Conservation (phyloP, 2,888 invertebrate genomes). For the Actias luna region DNA sequence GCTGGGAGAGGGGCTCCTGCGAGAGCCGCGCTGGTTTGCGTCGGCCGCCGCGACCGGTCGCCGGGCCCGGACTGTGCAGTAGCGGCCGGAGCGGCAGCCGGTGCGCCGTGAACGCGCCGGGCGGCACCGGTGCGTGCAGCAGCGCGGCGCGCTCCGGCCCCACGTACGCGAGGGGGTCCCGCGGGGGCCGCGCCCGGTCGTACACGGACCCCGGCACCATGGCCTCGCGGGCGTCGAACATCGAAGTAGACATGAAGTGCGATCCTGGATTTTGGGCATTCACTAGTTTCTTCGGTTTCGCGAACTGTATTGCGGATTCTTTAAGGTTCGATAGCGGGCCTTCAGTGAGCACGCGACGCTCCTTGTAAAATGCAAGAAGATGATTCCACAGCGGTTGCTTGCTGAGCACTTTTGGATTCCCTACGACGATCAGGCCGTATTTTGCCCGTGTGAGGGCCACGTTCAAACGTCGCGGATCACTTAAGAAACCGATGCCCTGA, state of each 20-base stretch:
- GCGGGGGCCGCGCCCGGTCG: constrained; percentile 90
- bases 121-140: constrained; percentile 92
- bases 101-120: constrained; percentile 96
- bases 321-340: constrained; percentile 98
- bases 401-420: constrained; percentile 98
- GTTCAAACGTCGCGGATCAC: constrained; percentile 98
- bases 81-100: constrained; percentile 89
- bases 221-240: constrained; percentile 98
- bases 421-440: constrained; percentile 98
- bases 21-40: constrained; percentile 74
- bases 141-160: constrained; percentile 90
- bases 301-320: constrained; percentile 97
- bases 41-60: constrained; percentile 74
- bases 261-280: constrained; percentile 97
- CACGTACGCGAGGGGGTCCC: constrained; percentile 96
- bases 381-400: constrained; percentile 99
- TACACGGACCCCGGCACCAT: constrained; percentile 96
- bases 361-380: constrained; percentile 97
- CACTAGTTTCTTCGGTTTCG: constrained; percentile 97
- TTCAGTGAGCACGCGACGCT: constrained; percentile 97
- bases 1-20: constrained; percentile 89
- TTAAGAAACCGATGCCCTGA: constrained; percentile 99
- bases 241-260: constrained; percentile 98
- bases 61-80: constrained; percentile 86
- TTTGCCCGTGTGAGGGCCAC: constrained; percentile 98